Evolutionary conservation across 2,888 invertebrate species (phyloP), one percentile per base, ranked within the genome.

Genomic region (Lordiphosa andalusiaca): DNA sequence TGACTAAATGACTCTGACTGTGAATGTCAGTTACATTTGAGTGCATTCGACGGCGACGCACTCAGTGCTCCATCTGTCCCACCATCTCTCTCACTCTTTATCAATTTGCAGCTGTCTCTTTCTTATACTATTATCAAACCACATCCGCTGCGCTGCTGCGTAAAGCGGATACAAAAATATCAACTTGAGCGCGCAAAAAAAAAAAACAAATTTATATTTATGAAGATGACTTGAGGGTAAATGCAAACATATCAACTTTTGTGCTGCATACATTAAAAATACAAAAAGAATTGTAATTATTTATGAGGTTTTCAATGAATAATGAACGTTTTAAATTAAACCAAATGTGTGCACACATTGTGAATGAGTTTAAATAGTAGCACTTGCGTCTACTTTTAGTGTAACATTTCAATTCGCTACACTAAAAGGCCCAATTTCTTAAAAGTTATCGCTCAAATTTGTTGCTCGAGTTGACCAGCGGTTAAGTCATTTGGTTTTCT

Each of bases 21-120:
- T 41, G 60, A 67, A 67, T 67, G 83, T 71, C 83, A 82, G 76
- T 82, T 75, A 82, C 83, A 77, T 80, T 56, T 67, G 83, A 78
- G 57, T 82, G 80, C 83, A 77, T 74, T 46, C 54, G 65, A 66
- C 57, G 55, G 64, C 57, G 55, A 66, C 57, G 57, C 69, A 66
- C 54, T 65, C 69, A 57, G 55, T 54, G 54, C 58, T 47, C 25
- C 9, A 40, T 33, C 21, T 30, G 23, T 16, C 23, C 13, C 63
- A 9, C 37, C 12, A 35, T 30, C 65, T 9, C 53, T 35, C 9
- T 13, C 41, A 37, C 25, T 13, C 44, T 53, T 41, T 39, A 33
- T 40, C 21, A 36, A 7, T 44, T 33, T 38, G 23, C 30, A 42
- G 35, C 30, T 19, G 36, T 64, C 70, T 67, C 77, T 54, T 21